Conservation (phyloP, 2,113 vertebrate genomes). For the Bufo gargarizans region DNA sequence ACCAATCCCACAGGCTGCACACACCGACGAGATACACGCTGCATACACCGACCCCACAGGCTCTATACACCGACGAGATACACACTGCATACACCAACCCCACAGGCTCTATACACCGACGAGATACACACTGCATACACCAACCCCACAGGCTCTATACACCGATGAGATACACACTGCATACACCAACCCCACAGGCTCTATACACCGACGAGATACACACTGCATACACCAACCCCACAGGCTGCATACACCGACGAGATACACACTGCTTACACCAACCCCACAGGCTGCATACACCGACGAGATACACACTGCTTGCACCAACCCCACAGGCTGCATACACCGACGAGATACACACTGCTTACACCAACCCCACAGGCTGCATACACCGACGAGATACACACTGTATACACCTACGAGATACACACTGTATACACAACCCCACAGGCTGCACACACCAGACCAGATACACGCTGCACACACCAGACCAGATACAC, state of each 20-base stretch:
- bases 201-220: too few relatives aligned
- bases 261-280: background rate
- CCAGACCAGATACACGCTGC: too few relatives aligned
- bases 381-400: background rate
- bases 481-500: too few relatives aligned
- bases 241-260: background rate
- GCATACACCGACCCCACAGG: background rate
- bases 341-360: background rate
- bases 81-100: too few relatives aligned
- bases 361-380: background rate
- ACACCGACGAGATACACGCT: background rate
- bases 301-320: background rate
- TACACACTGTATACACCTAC: background rate
- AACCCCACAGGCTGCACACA: too few relatives aligned
- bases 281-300: background rate
- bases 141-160: background rate
- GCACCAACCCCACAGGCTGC: background rate
- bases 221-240: too few relatives aligned
- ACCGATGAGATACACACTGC: too few relatives aligned
- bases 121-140: too few relatives aligned
- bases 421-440: too few relatives aligned
- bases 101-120: too few relatives aligned
- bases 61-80: background rate
- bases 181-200: too few relatives aligned
- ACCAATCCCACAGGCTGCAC: too few relatives aligned